Evolutionary conservation across 2,888 invertebrate species (phyloP).

Genomic region (Trichogramma evanescens): DNA sequence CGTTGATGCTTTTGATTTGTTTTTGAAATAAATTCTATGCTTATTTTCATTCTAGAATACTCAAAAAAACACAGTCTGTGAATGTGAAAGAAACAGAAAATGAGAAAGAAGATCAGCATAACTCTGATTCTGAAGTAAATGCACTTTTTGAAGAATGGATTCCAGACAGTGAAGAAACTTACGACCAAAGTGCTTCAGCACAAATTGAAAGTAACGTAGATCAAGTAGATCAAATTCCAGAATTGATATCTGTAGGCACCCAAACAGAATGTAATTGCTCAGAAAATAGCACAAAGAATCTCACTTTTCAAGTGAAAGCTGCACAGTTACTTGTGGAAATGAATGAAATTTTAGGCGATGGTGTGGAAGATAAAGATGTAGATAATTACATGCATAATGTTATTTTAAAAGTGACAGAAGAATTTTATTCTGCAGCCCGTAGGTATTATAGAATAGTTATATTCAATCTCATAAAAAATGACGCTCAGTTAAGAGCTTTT

Average conservation of each 20-base stretch:
- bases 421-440: slow-evolving; percentile 7
- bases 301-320: background rate
- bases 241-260: background rate
- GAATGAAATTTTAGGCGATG: background rate
- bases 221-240: too few relatives aligned
- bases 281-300: background rate
- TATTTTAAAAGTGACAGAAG: slow-evolving; percentile 3
- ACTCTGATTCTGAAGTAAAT: too few relatives aligned
- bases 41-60: too few relatives aligned
- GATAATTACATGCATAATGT: background rate
- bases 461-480: background rate
- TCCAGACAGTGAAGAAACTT: too few relatives aligned
- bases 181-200: too few relatives aligned
- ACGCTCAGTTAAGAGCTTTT: background rate
- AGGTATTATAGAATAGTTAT: background rate
- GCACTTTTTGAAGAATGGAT: too few relatives aligned
- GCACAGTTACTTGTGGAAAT: slow-evolving; percentile 5
- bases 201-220: too few relatives aligned
- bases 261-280: background rate
- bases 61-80: too few relatives aligned
- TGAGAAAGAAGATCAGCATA: background rate
- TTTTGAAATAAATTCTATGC: too few relatives aligned
- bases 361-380: background rate
- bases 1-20: background rate
- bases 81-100: background rate